phyloP scores from a whole-genome alignment of 1,140 invertebrate genomes.

The Cryptotermes secundus region DNA sequence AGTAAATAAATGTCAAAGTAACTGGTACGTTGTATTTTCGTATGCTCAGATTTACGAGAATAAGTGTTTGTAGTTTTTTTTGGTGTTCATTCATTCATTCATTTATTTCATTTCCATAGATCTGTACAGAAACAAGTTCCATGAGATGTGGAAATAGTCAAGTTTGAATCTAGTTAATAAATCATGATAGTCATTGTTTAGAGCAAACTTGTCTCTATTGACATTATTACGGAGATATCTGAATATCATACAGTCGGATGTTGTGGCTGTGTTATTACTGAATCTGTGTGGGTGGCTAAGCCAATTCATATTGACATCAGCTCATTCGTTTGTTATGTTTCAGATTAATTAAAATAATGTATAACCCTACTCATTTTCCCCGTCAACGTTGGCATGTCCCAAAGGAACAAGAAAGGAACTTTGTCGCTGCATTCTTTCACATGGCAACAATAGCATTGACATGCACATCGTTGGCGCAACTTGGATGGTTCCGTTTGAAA shows the following conservation, averaged over 20 bases:
- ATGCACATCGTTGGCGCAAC: constrained; percentile 53
- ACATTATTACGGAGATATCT: no score
- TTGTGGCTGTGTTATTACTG: no score
- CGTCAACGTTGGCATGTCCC: constrained; percentile 33
- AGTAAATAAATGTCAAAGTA: background rate
- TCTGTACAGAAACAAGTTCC: no score
- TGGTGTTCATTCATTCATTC: background rate
- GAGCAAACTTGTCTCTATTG: no score
- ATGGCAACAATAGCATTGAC: constrained; percentile 52
- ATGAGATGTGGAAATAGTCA: no score
- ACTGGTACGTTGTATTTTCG: background rate
- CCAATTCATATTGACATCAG: background rate
- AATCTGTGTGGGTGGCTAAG: no score
- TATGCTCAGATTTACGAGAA: no score
- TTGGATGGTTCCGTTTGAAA: constrained; percentile 55
- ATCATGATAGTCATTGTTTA: no score
- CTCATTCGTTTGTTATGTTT: background rate
- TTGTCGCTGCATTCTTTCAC: constrained; percentile 56
- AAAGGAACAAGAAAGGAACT: constrained; percentile 49
- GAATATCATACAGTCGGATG: no score
- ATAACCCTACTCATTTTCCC: constrained; percentile 31
- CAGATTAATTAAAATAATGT: constrained; percentile 26
- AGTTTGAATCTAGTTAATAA: no score
- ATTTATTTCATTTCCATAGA: no score
- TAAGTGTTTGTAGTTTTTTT: background rate